These are phyloP conservation scores for Lepidurus couesii DNA, from an alignment of 1,140 invertebrate species.

Conservation along the genomic window DNA sequence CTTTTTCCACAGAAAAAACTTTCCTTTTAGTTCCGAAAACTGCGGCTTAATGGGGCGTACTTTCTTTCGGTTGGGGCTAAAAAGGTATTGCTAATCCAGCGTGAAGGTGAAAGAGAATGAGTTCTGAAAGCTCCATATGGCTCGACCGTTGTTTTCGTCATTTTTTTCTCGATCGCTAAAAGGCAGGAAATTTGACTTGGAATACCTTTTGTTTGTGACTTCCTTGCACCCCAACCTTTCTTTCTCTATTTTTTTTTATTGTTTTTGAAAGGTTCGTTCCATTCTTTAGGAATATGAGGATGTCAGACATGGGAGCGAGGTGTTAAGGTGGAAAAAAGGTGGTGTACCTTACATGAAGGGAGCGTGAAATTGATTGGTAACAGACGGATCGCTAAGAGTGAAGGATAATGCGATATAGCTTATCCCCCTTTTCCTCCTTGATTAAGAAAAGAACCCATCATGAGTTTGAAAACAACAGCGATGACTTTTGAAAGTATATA, in stretches of 20 bases:
- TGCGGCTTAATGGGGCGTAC: not conserved
- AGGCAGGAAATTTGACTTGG: not conserved
- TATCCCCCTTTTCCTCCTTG: not conserved
- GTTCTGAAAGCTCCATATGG: not conserved
- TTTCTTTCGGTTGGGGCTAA: not conserved
- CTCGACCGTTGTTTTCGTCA: not conserved
- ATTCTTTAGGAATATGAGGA: not conserved
- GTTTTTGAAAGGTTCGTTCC: not conserved
- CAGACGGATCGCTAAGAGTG: not conserved
- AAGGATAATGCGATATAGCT: not conserved
- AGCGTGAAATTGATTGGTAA: slow-evolving; percentile 10
- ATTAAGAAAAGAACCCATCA: not conserved
- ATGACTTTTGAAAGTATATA: not conserved
- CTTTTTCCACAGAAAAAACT: not conserved
- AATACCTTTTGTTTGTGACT: not conserved
- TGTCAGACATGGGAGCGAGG: not conserved
- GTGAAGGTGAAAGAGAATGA: slow-evolving; percentile 6
- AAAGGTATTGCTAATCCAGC: slow-evolving; percentile 4
- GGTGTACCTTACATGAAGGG: not conserved
- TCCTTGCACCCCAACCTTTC: not conserved
- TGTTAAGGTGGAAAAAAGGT: not conserved
- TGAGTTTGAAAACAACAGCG: not conserved
- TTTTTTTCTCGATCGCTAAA: not conserved
- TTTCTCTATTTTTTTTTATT: not conserved
- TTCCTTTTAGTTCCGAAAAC: not conserved